Percentiles rank a stretch among this genome's conserved stretches.
These are phyloP conservation scores for Xenopus petersii DNA, from an alignment of 2,797 vertebrate species.

Conservation along the genomic window DNA sequence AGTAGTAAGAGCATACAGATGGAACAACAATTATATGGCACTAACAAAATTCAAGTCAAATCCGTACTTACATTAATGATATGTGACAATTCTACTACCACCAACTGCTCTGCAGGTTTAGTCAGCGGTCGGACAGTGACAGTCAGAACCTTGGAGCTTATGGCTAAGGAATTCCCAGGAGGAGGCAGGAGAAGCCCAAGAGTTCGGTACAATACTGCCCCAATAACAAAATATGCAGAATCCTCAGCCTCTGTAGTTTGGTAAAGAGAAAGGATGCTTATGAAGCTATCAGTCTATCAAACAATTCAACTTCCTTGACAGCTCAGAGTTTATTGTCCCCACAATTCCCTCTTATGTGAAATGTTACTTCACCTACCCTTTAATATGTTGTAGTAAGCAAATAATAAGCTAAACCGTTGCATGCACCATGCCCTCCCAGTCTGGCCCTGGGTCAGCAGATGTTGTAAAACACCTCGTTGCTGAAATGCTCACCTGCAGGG, in stretches of 20 bases:
- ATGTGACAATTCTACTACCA: conserved; percentile 88
- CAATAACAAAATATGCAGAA: conserved; percentile 89
- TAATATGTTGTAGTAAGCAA: too few relatives aligned
- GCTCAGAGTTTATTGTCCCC: too few relatives aligned
- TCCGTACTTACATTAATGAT: conserved; percentile 76
- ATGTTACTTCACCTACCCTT: too few relatives aligned
- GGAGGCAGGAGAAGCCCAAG: conserved; percentile 87
- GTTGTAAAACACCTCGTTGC: too few relatives aligned
- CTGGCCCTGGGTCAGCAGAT: too few relatives aligned
- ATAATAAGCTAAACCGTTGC: not conserved
- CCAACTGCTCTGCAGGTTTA: conserved; percentile 81
- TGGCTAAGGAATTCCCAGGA: conserved; percentile 78
- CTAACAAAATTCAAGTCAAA: not conserved
- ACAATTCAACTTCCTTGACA: too few relatives aligned
- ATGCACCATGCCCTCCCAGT: not conserved
- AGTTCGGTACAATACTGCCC: conserved; percentile 91
- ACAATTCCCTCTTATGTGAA: too few relatives aligned
- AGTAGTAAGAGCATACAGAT: not conserved
- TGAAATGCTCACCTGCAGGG: conserved; percentile 70
- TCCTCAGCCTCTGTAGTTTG: conserved; percentile 78
- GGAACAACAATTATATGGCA: not conserved
- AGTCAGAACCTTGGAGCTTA: conserved; percentile 90
- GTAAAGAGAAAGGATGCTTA: too few relatives aligned
- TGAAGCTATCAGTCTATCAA: too few relatives aligned
- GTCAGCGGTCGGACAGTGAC: conserved; percentile 90